Conservation (phyloP, 2,113 vertebrate species). For the Dinomys branickii region DNA sequence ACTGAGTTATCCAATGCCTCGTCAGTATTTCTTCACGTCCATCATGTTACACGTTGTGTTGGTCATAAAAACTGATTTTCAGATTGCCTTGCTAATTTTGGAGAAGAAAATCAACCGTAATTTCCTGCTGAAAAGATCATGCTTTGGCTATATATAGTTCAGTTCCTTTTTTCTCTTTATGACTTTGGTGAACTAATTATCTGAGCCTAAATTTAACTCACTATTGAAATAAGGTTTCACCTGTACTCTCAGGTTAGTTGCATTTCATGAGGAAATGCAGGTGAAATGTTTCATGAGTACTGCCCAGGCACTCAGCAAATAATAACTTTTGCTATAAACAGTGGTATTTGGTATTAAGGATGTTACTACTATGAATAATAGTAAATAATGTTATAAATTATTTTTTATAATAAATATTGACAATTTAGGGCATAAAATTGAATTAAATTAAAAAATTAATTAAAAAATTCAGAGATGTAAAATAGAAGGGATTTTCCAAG, state of each 20-base stretch:
- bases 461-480: conserved; percentile 1
- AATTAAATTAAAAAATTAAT: neutral
- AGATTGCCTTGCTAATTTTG: neutral
- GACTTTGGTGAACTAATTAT: neutral
- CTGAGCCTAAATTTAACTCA: neutral
- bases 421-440: no score
- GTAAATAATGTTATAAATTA: conserved; percentile 9
- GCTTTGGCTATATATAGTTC: neutral
- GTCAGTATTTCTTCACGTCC: neutral
- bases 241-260: neutral
- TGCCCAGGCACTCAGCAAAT: neutral
- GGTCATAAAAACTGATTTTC: conserved; percentile 25
- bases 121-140: neutral
- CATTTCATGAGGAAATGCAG: neutral
- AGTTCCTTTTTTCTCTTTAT: neutral
- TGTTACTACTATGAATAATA: neutral
- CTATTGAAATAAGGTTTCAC: neutral
- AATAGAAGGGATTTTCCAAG: neutral
- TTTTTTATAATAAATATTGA: neutral
- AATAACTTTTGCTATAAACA: neutral
- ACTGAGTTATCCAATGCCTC: neutral
- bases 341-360: neutral
- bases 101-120: neutral
- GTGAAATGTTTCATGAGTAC: neutral
- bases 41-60: neutral